phyloP scores from a whole-genome alignment of 2,888 invertebrate genomes.

The Gymnosoma rotundatum region DNA sequence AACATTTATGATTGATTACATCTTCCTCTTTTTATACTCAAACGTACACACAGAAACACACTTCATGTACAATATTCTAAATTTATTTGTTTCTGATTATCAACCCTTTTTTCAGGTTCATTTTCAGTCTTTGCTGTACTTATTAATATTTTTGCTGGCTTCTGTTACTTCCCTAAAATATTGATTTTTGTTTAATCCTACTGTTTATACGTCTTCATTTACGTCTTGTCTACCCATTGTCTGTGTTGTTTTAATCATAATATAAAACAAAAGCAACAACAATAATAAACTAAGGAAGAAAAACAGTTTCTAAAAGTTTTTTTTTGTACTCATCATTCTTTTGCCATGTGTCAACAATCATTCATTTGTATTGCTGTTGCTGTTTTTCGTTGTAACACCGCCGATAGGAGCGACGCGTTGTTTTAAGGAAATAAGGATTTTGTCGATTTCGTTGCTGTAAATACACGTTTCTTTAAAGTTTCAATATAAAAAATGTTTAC shows the following conservation, averaged over 20 bases:
- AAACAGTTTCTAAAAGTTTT: constrained; percentile 24
- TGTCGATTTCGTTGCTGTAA: not conserved
- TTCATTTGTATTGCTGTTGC: constrained; percentile 1
- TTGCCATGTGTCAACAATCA: constrained; percentile 57
- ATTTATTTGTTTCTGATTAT: not conserved
- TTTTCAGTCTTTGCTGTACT: constrained; percentile 15
- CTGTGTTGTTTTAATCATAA: constrained; percentile 48
- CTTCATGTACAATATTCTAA: not conserved
- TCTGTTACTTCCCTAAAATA: constrained; percentile 67
- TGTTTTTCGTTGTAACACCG: too few species aligned
- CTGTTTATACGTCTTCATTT: constrained; percentile 53
- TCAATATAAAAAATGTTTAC: too few species aligned
- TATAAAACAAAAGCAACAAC: constrained; percentile 24
- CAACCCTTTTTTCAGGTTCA: constrained; percentile 20
- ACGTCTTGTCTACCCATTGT: constrained; percentile 53
- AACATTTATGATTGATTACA: constrained; percentile 57
- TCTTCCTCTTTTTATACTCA: not conserved
- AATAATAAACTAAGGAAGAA: not conserved
- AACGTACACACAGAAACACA: not conserved
- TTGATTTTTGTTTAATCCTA: constrained; percentile 66
- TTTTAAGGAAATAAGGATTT: not conserved
- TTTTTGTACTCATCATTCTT: constrained; percentile 15
- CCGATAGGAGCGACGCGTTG: too few species aligned
- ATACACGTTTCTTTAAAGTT: too few species aligned
- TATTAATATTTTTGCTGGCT: not conserved